Evolutionary conservation across 2,113 vertebrate genomes (phyloP).

Genomic region (Pollimyrus isidori): DNA sequence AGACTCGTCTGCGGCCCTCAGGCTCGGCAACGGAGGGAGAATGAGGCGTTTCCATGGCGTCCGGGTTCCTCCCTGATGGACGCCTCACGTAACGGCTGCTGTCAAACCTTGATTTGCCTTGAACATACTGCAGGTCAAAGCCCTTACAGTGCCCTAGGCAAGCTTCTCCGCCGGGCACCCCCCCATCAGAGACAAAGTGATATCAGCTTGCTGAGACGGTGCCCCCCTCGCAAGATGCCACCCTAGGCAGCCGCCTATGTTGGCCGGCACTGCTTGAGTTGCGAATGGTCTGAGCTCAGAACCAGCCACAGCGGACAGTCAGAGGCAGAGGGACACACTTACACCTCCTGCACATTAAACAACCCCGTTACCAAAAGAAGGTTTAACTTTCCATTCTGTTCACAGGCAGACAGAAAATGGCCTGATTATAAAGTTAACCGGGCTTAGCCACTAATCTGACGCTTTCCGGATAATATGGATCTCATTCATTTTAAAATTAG

Average conservation of each 20-base stretch:
- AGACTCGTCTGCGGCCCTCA: neutral
- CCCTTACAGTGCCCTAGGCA: neutral
- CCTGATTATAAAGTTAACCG: slow-evolving; percentile 4
- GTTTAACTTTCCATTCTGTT: slow-evolving; percentile 6
- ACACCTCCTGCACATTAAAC: neutral
- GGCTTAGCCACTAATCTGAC: neutral
- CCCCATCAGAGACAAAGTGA: neutral
- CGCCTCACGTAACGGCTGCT: neutral
- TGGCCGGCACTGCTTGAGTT: no score
- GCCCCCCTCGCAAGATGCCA: neutral
- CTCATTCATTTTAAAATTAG: slow-evolving; percentile 16
- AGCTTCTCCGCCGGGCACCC: neutral
- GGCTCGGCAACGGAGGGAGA: neutral
- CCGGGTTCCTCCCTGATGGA: neutral
- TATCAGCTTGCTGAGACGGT: neutral
- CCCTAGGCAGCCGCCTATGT: no score
- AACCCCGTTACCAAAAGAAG: neutral
- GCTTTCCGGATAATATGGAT: slow-evolving; percentile 3
- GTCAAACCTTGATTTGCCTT: neutral
- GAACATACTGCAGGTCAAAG: neutral
- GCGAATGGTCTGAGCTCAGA: no score
- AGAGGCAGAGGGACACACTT: neutral
- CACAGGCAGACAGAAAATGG: neutral
- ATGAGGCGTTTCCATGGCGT: neutral
- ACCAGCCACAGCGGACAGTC: neutral